Conservation (phyloP, 2,888 invertebrate species). For the Anarsia innoxiella region DNA sequence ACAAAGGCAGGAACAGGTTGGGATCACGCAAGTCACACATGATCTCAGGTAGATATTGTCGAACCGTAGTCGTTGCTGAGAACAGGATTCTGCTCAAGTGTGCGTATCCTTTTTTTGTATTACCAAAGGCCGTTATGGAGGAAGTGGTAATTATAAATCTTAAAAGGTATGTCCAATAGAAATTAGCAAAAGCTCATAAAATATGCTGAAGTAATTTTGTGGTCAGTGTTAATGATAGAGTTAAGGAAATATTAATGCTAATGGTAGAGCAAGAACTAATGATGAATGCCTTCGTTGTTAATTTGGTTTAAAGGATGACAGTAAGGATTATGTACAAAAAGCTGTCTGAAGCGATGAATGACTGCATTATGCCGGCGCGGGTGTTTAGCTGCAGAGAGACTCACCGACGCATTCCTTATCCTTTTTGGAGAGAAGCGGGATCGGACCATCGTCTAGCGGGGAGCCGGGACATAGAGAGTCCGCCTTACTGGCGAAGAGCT, state of each 20-base stretch:
- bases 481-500: slow-evolving; percentile 79
- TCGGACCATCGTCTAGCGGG: slow-evolving; percentile 74
- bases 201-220: too few species aligned
- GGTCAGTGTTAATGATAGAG: too few species aligned
- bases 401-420: slow-evolving; percentile 61
- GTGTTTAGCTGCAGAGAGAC: slow-evolving; percentile 24
- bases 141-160: slow-evolving; percentile 49
- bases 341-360: slow-evolving; percentile 27
- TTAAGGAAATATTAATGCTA: too few species aligned
- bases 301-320: slow-evolving; percentile 21
- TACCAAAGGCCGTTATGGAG: slow-evolving; percentile 61
- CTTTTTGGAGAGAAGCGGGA: slow-evolving; percentile 77
- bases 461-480: slow-evolving; percentile 77
- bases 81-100: slow-evolving; percentile 62
- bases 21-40: slow-evolving; percentile 53
- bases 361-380: slow-evolving; percentile 21
- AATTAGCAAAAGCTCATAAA: too few species aligned
- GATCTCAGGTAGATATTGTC: slow-evolving; percentile 58
- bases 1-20: slow-evolving; percentile 22
- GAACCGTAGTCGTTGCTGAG: slow-evolving; percentile 36
- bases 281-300: slow-evolving; percentile 18
- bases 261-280: too few species aligned
- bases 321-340: slow-evolving; percentile 19
- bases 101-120: slow-evolving; percentile 47
- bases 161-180: slow-evolving; percentile 1